A percentile compares a stretch with the other conserved stretches of the same genome.
These are phyloP conservation scores for Chloroceryle inda DNA, from an alignment of 2,797 vertebrate species.

Conservation along the genomic window DNA sequence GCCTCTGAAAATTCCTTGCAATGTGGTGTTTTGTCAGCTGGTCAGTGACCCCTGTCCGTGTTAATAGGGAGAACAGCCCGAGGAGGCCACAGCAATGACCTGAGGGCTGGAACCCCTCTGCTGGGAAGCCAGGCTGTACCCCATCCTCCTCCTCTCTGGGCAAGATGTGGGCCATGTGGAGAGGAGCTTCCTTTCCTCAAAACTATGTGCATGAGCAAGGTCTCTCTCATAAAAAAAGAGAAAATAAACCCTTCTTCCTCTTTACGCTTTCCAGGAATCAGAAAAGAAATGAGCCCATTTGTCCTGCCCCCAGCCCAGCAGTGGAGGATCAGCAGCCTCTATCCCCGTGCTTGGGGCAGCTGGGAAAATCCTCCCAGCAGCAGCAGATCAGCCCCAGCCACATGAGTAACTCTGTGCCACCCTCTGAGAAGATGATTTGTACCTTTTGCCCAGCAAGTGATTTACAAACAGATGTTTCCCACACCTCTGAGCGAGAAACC, in stretches of 20 bases:
- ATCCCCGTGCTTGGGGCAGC: neutral
- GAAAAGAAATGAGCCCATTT: neutral
- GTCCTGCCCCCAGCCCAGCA: neutral
- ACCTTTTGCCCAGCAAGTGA: neutral
- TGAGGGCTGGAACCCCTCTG: neutral
- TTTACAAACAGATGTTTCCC: neutral
- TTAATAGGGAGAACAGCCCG: no score
- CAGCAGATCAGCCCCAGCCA: neutral
- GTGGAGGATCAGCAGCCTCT: neutral
- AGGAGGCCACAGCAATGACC: neutral
- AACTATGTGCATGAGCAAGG: rapidly evolving
- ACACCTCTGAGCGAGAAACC: neutral
- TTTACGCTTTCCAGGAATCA: neutral
- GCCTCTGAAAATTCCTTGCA: neutral
- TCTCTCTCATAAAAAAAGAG: neutral
- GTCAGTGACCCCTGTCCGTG: rapidly evolving
- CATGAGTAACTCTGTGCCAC: neutral
- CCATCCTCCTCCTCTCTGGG: neutral
- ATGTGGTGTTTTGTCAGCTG: rapidly evolving
- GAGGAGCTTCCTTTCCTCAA: neutral
- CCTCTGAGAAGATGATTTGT: neutral
- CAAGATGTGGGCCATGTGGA: neutral
- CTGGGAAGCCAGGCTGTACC: neutral
- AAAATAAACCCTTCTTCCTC: neutral
- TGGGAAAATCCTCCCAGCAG: neutral